Evolutionary conservation across 2,888 invertebrate species (phyloP).

Genomic region (Nymphalis c-album): DNA sequence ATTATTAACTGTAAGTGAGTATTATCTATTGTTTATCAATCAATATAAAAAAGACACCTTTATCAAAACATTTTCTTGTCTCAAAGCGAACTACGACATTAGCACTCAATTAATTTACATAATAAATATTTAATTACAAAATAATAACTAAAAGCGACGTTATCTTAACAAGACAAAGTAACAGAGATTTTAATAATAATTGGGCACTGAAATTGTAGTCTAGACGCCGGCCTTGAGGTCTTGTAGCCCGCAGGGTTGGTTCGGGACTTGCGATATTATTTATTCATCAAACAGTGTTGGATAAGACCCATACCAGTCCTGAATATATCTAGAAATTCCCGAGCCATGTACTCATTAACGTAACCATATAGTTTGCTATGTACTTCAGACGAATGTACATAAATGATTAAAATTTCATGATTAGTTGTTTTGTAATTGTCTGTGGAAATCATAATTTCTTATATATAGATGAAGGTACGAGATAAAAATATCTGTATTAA

Average conservation of each 20-base stretch:
- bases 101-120: too few species aligned
- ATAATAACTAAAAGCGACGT: not conserved
- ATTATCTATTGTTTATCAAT: too few species aligned
- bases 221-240: conserved; percentile 55
- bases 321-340: conserved; percentile 6
- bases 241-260: conserved; percentile 43
- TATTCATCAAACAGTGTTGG: conserved; percentile 17
- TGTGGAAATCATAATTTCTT: too few species aligned
- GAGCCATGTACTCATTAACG: conserved; percentile 1
- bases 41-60: too few species aligned
- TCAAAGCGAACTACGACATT: too few species aligned
- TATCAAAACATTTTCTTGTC: too few species aligned
- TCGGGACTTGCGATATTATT: conserved; percentile 21
- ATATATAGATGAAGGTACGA: too few species aligned
- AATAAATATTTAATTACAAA: conserved; percentile 1
- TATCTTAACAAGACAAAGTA: conserved; percentile 24
- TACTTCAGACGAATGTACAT: not conserved
- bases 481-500: too few species aligned
- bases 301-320: conserved; percentile 6
- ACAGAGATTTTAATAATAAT: conserved; percentile 44
- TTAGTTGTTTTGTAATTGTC: too few species aligned
- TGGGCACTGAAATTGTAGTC: conserved; percentile 46
- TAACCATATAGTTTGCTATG: not conserved
- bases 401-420: too few species aligned
- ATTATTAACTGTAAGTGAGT: too few species aligned